These are phyloP conservation scores for Idris sp. DNA, from an alignment of 1,140 invertebrate genomes.

Conservation along the genomic window DNA sequence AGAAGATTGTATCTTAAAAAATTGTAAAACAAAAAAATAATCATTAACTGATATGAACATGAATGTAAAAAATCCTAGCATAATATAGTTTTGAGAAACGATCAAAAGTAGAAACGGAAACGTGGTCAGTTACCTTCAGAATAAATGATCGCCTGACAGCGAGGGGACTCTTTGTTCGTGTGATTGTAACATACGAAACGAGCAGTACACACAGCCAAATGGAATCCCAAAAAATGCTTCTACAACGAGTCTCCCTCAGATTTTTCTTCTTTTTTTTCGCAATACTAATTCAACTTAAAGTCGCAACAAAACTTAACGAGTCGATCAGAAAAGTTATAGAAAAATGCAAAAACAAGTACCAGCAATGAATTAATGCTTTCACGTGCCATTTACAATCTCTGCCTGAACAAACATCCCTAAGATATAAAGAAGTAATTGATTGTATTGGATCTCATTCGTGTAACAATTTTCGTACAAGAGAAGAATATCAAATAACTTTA, in stretches of 20 bases:
- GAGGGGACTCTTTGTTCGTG: constrained; percentile 52
- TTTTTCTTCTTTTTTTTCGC: constrained; percentile 16
- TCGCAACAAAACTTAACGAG: constrained; percentile 4
- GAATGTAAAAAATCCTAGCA: no score
- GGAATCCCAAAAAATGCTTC: constrained; percentile 42
- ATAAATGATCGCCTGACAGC: constrained; percentile 61
- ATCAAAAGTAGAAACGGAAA: constrained; percentile 62
- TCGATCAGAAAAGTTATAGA: background rate
- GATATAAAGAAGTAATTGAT: constrained; percentile 15
- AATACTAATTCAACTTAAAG: constrained; percentile 21
- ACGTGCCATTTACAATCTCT: constrained; percentile 34
- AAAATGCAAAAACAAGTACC: constrained; percentile 25
- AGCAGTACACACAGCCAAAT: constrained; percentile 17
- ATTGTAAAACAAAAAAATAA: no score
- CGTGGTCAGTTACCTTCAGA: constrained; percentile 67
- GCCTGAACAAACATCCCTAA: constrained; percentile 33
- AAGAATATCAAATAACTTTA: background rate
- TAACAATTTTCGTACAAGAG: constrained; percentile 22
- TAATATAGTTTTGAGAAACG: constrained; percentile 63
- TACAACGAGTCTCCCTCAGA: constrained; percentile 11
- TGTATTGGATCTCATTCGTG: constrained; percentile 12
- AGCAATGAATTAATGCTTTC: constrained; percentile 38
- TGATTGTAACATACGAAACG: constrained; percentile 20
- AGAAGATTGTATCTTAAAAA: no score
- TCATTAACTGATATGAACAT: no score